Percentiles rank a stretch among this genome's conserved stretches.
These are phyloP conservation scores for Keiferia lycopersicella DNA, from an alignment of 2,888 invertebrate species.

Conservation along the genomic window DNA sequence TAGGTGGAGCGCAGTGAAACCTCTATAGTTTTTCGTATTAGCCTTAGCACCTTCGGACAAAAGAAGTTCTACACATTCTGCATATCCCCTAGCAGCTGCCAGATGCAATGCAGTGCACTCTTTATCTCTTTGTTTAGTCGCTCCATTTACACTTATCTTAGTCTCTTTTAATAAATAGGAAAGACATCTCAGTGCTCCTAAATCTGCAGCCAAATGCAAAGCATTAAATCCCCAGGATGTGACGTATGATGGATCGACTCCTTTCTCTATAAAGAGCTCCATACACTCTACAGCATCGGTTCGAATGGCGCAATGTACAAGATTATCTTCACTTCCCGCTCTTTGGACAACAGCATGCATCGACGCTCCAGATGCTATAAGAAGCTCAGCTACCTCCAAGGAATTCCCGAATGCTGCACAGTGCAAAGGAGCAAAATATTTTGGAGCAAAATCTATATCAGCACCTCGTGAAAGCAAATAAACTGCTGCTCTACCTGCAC, in stretches of 20 bases:
- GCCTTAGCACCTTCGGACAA: constrained; percentile 89
- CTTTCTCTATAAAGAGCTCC: constrained; percentile 86
- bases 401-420: constrained; percentile 95
- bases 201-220: constrained; percentile 89
- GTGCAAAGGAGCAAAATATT: constrained; percentile 91
- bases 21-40: constrained; percentile 87
- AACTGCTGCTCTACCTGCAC: constrained; percentile 85
- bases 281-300: constrained; percentile 90
- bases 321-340: constrained; percentile 86
- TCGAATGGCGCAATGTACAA: constrained; percentile 91
- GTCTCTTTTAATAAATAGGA: constrained; percentile 88
- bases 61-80: constrained; percentile 89
- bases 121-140: constrained; percentile 86
- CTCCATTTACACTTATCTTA: constrained; percentile 85
- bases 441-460: constrained; percentile 85
- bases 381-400: constrained; percentile 87
- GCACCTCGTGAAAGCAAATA: constrained; percentile 86
- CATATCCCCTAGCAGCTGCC: constrained; percentile 93
- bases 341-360: constrained; percentile 86
- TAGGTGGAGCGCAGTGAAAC: constrained; percentile 93
- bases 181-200: constrained; percentile 87
- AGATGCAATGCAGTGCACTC: constrained; percentile 91
- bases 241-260: constrained; percentile 87
- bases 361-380: constrained; percentile 86
- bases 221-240: constrained; percentile 89